phyloP scores from a whole-genome alignment of 2,888 invertebrate genomes.

The Balanococcus diminutus region DNA sequence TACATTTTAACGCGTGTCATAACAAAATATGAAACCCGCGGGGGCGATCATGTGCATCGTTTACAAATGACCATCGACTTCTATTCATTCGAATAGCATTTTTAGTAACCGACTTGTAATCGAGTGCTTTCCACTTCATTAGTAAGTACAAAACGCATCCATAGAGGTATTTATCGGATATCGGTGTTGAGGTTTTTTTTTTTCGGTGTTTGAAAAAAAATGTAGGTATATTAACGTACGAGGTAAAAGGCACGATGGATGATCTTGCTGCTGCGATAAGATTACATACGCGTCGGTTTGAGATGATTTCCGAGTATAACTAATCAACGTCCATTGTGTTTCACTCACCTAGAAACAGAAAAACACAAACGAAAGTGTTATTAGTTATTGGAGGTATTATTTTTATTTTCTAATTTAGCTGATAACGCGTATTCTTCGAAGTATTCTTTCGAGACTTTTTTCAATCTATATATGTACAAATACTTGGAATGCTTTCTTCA shows the following conservation, averaged over 20 bases:
- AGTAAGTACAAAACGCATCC: not conserved
- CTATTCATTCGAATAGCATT: not conserved
- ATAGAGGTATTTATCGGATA: not conserved
- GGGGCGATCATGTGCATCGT: not conserved
- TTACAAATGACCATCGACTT: slow-evolving; percentile 1
- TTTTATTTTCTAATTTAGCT: not conserved
- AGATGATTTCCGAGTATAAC: not conserved
- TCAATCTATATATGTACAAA: not conserved
- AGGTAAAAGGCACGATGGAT: slow-evolving; percentile 29
- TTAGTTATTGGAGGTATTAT: not conserved
- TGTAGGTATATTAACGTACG: not conserved
- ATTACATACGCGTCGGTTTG: not conserved
- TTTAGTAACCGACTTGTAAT: not conserved
- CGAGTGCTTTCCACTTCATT: slow-evolving; percentile 24
- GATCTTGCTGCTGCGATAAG: not conserved
- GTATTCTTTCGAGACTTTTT: no score
- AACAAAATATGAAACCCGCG: not conserved
- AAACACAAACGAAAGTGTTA: not conserved
- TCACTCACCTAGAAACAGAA: slow-evolving; percentile 17
- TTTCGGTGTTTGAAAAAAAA: not conserved
- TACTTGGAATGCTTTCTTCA: not conserved
- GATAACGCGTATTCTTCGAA: not conserved
- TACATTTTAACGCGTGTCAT: slow-evolving; percentile 26
- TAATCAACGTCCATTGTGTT: slow-evolving; percentile 3
- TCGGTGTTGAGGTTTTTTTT: not conserved